Evolutionary conservation across 2,888 invertebrate species (phyloP).

Genomic region (Diplolepis rosae): DNA sequence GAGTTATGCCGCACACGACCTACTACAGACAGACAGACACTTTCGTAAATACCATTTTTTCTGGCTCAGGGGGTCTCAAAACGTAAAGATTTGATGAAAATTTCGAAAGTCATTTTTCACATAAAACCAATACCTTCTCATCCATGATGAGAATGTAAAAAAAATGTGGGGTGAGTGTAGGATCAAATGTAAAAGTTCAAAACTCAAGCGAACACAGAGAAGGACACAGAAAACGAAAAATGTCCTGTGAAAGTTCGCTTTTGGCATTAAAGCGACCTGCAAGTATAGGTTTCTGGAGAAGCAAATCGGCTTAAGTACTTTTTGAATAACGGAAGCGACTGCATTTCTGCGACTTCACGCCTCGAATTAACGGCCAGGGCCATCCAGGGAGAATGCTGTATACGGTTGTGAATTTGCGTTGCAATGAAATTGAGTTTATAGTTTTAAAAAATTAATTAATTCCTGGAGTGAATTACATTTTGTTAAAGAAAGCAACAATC

Average conservation of each 20-base stretch:
- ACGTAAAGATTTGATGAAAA: no score
- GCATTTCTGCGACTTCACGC: slow-evolving; percentile 2
- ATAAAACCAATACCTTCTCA: no score
- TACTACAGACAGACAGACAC: no score
- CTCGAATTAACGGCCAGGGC: background rate
- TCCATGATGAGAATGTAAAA: no score
- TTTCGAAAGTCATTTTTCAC: no score
- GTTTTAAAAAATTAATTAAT: background rate
- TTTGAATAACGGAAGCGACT: slow-evolving; percentile 54
- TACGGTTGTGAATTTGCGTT: slow-evolving; percentile 40
- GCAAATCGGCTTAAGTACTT: slow-evolving; percentile 65
- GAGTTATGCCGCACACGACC: no score
- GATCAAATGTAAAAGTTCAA: slow-evolving; percentile 43
- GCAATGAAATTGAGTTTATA: background rate
- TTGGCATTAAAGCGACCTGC: slow-evolving; percentile 48
- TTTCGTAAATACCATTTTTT: no score
- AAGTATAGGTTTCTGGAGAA: slow-evolving; percentile 44
- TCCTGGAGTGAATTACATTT: background rate
- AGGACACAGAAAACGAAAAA: slow-evolving; percentile 29
- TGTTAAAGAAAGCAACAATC: no score
- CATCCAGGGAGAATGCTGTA: background rate
- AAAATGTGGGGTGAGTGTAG: background rate
- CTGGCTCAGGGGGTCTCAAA: no score
- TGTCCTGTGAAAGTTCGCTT: slow-evolving; percentile 49
- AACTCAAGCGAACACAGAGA: slow-evolving; percentile 41